Percentiles rank a stretch among this genome's conserved stretches.
These are phyloP conservation scores for Rhinophrynus dorsalis DNA, from an alignment of 2,797 vertebrate genomes.

Conservation along the genomic window DNA sequence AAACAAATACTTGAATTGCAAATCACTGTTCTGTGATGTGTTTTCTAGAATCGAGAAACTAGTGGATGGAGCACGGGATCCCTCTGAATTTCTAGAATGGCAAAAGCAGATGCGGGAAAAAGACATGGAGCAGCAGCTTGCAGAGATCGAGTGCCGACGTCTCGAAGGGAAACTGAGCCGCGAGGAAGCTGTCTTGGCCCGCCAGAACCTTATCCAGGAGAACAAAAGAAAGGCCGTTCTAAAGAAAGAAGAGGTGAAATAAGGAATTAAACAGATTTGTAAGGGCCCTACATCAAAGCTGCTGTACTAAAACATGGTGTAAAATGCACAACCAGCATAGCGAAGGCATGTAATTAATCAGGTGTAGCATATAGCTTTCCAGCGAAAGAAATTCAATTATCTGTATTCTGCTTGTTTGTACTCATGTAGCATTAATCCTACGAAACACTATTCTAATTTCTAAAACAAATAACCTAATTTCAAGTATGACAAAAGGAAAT, in stretches of 20 bases:
- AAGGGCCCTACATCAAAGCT: neutral
- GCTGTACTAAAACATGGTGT: slow-evolving; percentile 5
- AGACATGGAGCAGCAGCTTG: slow-evolving; percentile 75
- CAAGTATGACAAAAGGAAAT: slow-evolving; percentile 14
- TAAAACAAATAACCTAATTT: slow-evolving; percentile 30
- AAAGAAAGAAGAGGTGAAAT: slow-evolving; percentile 82
- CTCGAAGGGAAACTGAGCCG: slow-evolving; percentile 79
- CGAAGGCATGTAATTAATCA: neutral
- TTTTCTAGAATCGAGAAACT: slow-evolving; percentile 76
- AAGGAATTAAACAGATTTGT: slow-evolving; percentile 5
- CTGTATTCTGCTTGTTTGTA: neutral
- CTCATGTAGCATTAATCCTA: slow-evolving; percentile 10
- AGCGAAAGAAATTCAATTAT: slow-evolving; percentile 20
- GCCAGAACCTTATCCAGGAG: slow-evolving; percentile 65
- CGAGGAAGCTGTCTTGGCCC: slow-evolving; percentile 78
- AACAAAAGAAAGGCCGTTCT: slow-evolving; percentile 76
- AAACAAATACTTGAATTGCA: no score
- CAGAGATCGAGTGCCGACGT: slow-evolving; percentile 65
- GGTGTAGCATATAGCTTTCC: neutral
- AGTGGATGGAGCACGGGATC: slow-evolving; percentile 72
- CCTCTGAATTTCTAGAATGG: slow-evolving; percentile 81
- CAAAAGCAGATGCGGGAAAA: slow-evolving; percentile 78
- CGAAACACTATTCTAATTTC: slow-evolving; percentile 18
- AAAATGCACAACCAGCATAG: neutral
- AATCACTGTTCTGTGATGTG: no score